Base-by-base conservation (phyloP, 1,140 invertebrate genomes). In the Sitophilus oryzae region DNA sequence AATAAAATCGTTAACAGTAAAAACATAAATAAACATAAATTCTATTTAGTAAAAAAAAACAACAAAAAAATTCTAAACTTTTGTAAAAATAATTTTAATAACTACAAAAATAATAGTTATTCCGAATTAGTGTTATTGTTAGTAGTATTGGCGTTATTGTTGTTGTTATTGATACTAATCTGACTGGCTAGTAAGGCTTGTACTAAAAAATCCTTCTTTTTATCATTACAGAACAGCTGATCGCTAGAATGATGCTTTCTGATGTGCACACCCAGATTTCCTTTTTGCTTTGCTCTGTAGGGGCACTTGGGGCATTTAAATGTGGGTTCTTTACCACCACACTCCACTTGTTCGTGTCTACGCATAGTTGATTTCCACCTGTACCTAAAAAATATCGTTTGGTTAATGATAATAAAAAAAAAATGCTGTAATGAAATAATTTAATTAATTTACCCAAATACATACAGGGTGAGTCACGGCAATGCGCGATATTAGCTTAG, bases 291-390 rank as follows among this genome's bases (percentile, higher is more conserved):
- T 20, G 86, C 85, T 58, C 79, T 82, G 74, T 89, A 89, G 1
- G 82, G 79, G 71, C 89, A 91, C 63, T 88, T 80, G 1, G 87
- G 86, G 60, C 89, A 91, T 20, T 86, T 83, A 71, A 89, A 89
- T 38, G 84, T 80, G 1, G 85, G 86, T 54, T 86, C 83, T 67
- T 90, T 89, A 47, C 87, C 88, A n/a, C 88, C 88, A 71, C 89
- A 92, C 71, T 91, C 88, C 55, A 90, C 87, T 70, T 83, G 85
- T 68, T 89, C 86, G 72, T 92, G 89, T 5, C 86, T 78, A 0
- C 85, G 77, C 77, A 89, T 77, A 47, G 86, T 88, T 11, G 85
- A 88, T 68, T 88, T 88, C 86, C 86, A 89, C 61, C 86, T 77
- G 67, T 89, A 89, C 19, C 53, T 56, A 19, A 22, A 56, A 56